Base-by-base conservation (phyloP, 2,888 invertebrate species). In the Drepana falcataria region DNA sequence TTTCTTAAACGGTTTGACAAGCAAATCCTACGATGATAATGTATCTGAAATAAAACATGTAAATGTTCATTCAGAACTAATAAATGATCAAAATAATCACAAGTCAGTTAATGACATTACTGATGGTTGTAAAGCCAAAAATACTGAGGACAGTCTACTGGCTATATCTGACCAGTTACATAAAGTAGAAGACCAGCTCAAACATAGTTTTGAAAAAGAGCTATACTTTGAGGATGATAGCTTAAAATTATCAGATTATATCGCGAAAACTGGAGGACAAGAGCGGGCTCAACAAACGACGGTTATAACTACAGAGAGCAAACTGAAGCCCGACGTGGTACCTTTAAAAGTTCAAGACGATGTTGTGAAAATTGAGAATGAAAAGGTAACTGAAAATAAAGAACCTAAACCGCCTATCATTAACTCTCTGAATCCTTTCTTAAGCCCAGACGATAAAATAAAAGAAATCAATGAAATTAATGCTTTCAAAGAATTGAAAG, bases 61-160 rank as follows among this genome's bases (percentile, higher is more conserved):
- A 4, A 75, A 75, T 56, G 69, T 86, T 61, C 73, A 75, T 53
- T 69, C 77, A 53, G 79, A 83, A 69, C 63, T 73, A 52, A 48
- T 69, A 44, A 62, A 64, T 35, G 71, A 79, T 49, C 55, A 65
- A 2, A 73, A 66, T 58, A 63, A 58, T 49, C 61, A 61, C 48
- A 64, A 59, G 53, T 37, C 57, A 58, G 57, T 58, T 53, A 63
- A 59, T 54, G 52, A 49, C 33, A 47, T 51, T 47, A 59, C 65
- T 21, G 59, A 70, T 49, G 63, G 75, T 58, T 79, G 81, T 3
- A 90, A 83, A 69, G 91, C 74, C 9, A 83, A 86, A 64, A 89
- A 85, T 71, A 91, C 91, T 54, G 91, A 91, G 79, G 90, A 91
- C 61, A 92, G 91, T 70, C 82, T 92, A 59, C 67, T 91, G 61